These are phyloP conservation scores for Lithobates sylvaticus DNA, from an alignment of 2,797 vertebrate genomes.

Conservation along the genomic window DNA sequence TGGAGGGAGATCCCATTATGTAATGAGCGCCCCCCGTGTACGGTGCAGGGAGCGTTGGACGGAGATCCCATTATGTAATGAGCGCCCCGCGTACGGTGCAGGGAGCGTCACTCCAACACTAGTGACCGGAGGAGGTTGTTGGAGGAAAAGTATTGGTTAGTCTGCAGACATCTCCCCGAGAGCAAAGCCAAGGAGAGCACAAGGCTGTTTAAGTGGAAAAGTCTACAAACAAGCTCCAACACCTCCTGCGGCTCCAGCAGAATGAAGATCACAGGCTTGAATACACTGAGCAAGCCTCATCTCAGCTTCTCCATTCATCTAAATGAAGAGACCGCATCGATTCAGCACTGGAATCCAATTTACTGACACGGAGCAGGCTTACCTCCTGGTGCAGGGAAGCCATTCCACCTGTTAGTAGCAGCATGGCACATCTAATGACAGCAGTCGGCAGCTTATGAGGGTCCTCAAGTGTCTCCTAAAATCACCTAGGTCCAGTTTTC, in stretches of 20 bases:
- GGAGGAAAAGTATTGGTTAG: too few species aligned
- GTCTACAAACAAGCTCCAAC: too few species aligned
- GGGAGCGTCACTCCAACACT: too few species aligned
- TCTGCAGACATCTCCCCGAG: too few species aligned
- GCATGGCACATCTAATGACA: background rate
- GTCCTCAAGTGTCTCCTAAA: background rate
- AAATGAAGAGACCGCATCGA: too few species aligned
- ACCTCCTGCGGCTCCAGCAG: background rate
- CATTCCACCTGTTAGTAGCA: slow-evolving; percentile 3
- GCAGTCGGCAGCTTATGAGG: slow-evolving; percentile 21
- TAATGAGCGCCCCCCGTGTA: too few species aligned
- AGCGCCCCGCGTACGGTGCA: too few species aligned
- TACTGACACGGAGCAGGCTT: background rate
- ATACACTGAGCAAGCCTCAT: background rate
- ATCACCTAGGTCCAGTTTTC: slow-evolving; percentile 13
- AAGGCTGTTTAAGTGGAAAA: too few species aligned
- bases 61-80: too few species aligned
- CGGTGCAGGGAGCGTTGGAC: too few species aligned
- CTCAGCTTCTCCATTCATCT: background rate
- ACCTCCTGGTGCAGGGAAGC: background rate
- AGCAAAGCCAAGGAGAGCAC: too few species aligned
- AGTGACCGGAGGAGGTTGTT: too few species aligned
- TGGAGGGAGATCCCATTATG: background rate
- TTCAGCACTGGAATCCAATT: background rate
- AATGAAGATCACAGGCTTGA: background rate